Conservation (phyloP, 2,888 invertebrate genomes). For the Heliconius erato region DNA sequence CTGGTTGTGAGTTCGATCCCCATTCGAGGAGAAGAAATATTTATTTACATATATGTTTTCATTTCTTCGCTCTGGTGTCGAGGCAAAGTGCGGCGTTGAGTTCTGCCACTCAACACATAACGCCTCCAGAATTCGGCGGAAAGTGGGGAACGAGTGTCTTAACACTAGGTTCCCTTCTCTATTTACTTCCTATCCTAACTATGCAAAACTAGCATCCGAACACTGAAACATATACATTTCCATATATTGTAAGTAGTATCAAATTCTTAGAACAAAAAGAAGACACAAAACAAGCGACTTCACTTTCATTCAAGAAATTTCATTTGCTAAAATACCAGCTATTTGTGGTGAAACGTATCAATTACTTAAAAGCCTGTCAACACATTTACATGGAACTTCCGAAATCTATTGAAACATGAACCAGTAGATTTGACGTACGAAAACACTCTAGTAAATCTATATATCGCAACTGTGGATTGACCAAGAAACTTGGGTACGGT, state of each 20-base stretch:
- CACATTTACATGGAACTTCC: constrained; percentile 33
- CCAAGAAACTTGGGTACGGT: constrained; percentile 47
- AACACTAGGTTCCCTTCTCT: too few species aligned
- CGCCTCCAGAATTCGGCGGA: too few species aligned
- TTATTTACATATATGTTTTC: too few species aligned
- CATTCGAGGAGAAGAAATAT: too few species aligned
- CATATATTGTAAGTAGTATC: too few species aligned
- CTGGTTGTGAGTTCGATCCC: too few species aligned
- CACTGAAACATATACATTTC: neutral
- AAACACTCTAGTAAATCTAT: constrained; percentile 46
- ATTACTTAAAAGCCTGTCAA: constrained; percentile 33
- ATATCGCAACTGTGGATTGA: constrained; percentile 48
- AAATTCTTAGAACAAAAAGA: neutral
- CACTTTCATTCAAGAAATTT: constrained; percentile 6
- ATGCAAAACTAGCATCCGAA: neutral
- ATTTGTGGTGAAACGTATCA: constrained; percentile 19
- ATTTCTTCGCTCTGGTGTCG: too few species aligned
- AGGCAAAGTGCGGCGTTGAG: too few species aligned
- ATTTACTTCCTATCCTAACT: too few species aligned
- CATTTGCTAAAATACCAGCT: constrained; percentile 19
- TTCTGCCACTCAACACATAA: too few species aligned
- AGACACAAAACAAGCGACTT: constrained; percentile 13
- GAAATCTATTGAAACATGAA: constrained; percentile 34
- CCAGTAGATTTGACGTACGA: constrained; percentile 42
- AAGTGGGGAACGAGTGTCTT: too few species aligned